phyloP scores from a whole-genome alignment of 53 echinoderm and acorn worm genomes.

The Paracentrotus lividus region DNA sequence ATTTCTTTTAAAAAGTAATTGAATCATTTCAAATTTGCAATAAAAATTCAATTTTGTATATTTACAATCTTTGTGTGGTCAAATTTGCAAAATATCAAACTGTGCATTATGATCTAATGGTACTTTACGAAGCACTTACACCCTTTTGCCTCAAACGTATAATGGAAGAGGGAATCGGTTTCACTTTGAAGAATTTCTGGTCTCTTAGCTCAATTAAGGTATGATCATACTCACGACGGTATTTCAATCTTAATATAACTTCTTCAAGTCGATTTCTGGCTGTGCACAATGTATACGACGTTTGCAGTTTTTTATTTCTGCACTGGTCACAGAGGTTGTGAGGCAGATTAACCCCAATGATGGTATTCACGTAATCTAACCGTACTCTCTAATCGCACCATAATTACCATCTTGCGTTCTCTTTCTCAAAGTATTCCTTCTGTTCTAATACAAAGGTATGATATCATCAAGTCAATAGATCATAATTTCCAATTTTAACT shows the following conservation, averaged over 20 bases:
- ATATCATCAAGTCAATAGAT: too few relatives aligned
- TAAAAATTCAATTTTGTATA: background rate
- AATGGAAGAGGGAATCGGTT: background rate
- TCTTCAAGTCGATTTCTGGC: background rate
- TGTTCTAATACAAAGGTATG: background rate
- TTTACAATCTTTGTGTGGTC: background rate
- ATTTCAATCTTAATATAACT: background rate
- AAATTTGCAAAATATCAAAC: background rate
- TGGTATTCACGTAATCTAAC: slow-evolving; percentile 67
- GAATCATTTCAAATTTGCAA: background rate
- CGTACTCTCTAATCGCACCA: slow-evolving; percentile 11
- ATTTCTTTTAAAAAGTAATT: too few relatives aligned
- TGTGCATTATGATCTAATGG: too few relatives aligned
- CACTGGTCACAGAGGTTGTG: background rate
- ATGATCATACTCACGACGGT: background rate
- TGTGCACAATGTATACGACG: background rate
- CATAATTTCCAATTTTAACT: too few relatives aligned
- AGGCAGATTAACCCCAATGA: background rate
- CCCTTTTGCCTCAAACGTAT: too few relatives aligned
- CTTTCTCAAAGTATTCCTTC: slow-evolving; percentile 15
- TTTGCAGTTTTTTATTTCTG: slow-evolving; percentile 8
- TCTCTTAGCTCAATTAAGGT: background rate
- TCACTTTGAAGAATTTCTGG: background rate
- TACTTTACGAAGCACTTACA: too few relatives aligned
- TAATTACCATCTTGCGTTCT: slow-evolving; percentile 57